phyloP scores from a whole-genome alignment of 2,797 vertebrate species.

The Numenius phaeopus region DNA sequence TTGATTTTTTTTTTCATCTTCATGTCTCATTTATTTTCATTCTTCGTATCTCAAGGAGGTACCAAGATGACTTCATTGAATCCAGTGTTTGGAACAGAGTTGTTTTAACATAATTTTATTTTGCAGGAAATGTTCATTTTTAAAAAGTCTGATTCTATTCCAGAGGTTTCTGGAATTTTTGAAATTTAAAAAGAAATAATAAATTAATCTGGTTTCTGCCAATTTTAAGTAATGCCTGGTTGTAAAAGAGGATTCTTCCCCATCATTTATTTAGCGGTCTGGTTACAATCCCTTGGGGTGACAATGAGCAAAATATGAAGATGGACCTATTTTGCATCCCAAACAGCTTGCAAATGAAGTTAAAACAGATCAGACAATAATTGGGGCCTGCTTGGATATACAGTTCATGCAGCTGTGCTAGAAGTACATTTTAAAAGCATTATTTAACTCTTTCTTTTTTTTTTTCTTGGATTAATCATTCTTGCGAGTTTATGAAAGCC shows the following conservation, averaged over 20 bases:
- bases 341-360: background rate
- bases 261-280: background rate
- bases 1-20: background rate
- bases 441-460: background rate
- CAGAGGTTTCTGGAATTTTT: background rate
- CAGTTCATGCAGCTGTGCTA: background rate
- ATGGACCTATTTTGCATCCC: background rate
- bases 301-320: background rate
- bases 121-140: background rate
- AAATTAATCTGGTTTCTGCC: background rate
- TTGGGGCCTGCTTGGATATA: background rate
- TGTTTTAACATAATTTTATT: background rate
- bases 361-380: background rate
- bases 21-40: too few relatives aligned
- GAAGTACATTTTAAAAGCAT: background rate
- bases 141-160: background rate
- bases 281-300: background rate
- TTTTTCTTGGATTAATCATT: background rate
- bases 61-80: background rate
- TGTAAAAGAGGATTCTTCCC: background rate
- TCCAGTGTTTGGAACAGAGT: background rate
- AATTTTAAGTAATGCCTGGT: background rate
- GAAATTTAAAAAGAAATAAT: background rate
- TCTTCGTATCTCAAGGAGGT: background rate
- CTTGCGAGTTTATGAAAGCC: background rate